These are phyloP conservation scores for Bufo gargarizans DNA, from an alignment of 2,113 vertebrate species.

Conservation along the genomic window DNA sequence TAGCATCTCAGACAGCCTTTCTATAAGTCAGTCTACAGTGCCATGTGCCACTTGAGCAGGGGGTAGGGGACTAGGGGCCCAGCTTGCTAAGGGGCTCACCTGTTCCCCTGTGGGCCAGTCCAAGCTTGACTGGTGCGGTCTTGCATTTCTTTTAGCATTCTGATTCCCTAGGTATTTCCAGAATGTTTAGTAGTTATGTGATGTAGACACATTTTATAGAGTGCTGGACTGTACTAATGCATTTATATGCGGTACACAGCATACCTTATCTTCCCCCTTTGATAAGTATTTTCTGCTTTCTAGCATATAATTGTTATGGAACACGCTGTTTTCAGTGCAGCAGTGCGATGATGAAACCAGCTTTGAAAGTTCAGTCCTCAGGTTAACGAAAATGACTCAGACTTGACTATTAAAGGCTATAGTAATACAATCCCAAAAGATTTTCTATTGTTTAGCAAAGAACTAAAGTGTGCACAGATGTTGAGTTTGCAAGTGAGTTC, in stretches of 20 bases:
- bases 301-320: background rate
- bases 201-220: background rate
- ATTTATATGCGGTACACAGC: background rate
- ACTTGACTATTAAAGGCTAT: background rate
- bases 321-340: background rate
- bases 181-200: background rate
- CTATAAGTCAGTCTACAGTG: too few species aligned
- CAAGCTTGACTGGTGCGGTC: background rate
- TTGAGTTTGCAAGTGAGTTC: too few species aligned
- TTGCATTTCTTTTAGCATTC: background rate
- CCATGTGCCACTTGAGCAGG: too few species aligned
- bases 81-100: too few species aligned
- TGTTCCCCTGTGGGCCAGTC: too few species aligned
- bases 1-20: too few species aligned
- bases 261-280: background rate
- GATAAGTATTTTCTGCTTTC: background rate
- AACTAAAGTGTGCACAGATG: background rate
- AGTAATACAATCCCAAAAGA: background rate
- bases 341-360: background rate
- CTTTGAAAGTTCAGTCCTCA: background rate
- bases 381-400: background rate
- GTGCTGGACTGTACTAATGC: background rate
- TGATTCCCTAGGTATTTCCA: background rate
- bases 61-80: too few species aligned
- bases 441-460: background rate